Evolutionary conservation across 2,797 vertebrate genomes (phyloP).

Genomic region (Poecilia picta): DNA sequence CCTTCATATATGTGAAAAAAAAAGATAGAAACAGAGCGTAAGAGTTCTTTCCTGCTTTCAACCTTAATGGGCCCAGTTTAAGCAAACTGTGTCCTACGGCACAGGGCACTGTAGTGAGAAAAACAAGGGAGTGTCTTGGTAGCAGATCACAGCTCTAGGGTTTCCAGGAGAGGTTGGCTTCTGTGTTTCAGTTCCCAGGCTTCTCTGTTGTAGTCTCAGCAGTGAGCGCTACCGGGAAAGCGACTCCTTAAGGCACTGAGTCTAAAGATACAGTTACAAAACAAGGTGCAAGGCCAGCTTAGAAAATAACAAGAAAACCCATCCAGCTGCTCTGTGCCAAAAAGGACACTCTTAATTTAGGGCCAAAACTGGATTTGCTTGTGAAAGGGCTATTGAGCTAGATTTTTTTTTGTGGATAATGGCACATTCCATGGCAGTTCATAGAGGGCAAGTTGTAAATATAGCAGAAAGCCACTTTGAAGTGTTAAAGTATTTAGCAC

Average conservation of each 20-base stretch:
- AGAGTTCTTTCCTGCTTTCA: slow-evolving; percentile 35
- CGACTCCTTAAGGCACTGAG: slow-evolving; percentile 46
- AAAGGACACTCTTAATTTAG: slow-evolving; percentile 23
- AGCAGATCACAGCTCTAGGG: slow-evolving; percentile 60
- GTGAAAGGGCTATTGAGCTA: slow-evolving; percentile 63
- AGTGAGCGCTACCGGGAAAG: slow-evolving; percentile 46
- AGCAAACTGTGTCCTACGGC: slow-evolving; percentile 44
- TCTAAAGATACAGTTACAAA: slow-evolving; percentile 48
- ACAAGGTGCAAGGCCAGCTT: slow-evolving; percentile 35
- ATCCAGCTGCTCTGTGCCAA: slow-evolving; percentile 18
- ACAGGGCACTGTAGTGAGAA: slow-evolving; percentile 55
- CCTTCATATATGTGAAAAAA: slow-evolving; percentile 44
- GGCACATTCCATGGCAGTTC: slow-evolving; percentile 44
- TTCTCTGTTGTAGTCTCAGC: slow-evolving; percentile 65
- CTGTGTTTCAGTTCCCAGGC: slow-evolving; percentile 74
- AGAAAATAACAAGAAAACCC: slow-evolving; percentile 14
- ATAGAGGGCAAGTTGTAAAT: slow-evolving; percentile 45
- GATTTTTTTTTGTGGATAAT: slow-evolving; percentile 57
- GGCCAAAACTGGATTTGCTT: slow-evolving; percentile 45
- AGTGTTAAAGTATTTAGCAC: slow-evolving; percentile 1
- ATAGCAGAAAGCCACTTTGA: slow-evolving; percentile 30
- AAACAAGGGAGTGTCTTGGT: slow-evolving; percentile 64
- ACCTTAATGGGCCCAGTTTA: slow-evolving; percentile 35
- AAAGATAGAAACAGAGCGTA: not conserved
- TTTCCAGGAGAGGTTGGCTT: slow-evolving; percentile 57